Conservation (phyloP, 2,113 vertebrate genomes). For the Heterochromis multidens region DNA sequence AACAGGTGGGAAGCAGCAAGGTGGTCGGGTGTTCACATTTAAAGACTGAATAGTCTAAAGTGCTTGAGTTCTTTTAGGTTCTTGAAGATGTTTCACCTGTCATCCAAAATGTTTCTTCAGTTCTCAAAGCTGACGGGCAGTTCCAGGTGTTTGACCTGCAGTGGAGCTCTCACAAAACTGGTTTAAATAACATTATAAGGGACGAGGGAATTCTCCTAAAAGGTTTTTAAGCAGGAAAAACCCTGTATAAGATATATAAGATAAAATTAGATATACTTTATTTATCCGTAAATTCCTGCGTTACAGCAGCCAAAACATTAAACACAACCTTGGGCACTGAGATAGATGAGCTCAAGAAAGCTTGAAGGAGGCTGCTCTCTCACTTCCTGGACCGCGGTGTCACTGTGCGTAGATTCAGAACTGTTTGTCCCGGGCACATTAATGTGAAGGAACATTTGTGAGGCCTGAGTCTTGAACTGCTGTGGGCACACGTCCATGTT, state of each 20-base stretch:
- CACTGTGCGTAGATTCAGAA: background rate
- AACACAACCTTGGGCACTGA: background rate
- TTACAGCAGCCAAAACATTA: background rate
- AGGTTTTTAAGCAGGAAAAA: background rate
- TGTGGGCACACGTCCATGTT: no score
- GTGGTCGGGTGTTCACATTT: background rate
- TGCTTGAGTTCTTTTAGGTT: background rate
- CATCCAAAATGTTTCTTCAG: background rate
- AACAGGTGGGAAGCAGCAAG: slow-evolving; percentile 80
- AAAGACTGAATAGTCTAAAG: background rate
- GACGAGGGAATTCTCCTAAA: background rate
- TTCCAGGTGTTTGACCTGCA: background rate
- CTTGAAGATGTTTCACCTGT: background rate
- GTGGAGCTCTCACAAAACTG: background rate
- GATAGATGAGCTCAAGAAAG: background rate
- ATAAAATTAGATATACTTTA: background rate
- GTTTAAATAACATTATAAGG: background rate
- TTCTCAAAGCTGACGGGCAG: background rate
- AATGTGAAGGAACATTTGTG: no score
- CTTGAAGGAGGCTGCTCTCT: background rate
- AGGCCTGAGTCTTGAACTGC: no score
- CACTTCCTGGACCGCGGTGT: background rate
- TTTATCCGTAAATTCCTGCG: background rate
- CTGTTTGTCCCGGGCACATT: background rate
- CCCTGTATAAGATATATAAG: background rate